Conservation (phyloP, 2,797 vertebrate genomes). For the Pipistrellus pygmaeus region DNA sequence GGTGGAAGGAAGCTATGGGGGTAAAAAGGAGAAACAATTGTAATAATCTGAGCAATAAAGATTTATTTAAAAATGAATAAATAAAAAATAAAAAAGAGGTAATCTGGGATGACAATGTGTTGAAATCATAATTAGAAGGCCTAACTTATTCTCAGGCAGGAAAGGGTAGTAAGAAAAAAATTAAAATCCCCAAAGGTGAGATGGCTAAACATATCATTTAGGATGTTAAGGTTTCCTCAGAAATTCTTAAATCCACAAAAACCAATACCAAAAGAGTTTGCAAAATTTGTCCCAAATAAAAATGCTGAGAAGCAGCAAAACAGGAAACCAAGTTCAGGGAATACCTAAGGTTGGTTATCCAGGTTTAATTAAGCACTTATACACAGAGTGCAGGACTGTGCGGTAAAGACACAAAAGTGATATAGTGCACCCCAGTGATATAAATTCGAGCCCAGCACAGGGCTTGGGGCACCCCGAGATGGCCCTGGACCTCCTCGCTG, state of each 20-base stretch:
- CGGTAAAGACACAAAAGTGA: not conserved
- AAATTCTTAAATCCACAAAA: not conserved
- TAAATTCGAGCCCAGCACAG: not conserved
- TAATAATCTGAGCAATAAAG: too few species aligned
- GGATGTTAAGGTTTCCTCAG: not conserved
- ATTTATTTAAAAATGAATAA: too few species aligned
- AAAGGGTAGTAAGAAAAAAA: not conserved
- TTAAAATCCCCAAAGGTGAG: not conserved
- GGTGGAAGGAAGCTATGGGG: too few species aligned
- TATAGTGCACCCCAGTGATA: fast-evolving
- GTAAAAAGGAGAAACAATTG: too few species aligned
- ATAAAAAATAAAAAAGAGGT: not conserved
- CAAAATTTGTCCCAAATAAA: not conserved
- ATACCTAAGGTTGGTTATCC: not conserved
- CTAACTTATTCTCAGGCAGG: not conserved
- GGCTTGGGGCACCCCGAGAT: fast-evolving
- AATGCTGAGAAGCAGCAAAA: not conserved
- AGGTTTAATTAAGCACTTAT: not conserved
- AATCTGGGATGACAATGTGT: not conserved
- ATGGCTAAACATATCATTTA: not conserved
- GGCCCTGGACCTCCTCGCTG: fast-evolving
- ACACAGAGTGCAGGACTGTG: not conserved
- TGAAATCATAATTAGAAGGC: not conserved
- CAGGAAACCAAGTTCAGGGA: not conserved
- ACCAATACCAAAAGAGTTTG: not conserved